These are phyloP conservation scores for Rousettus madagascariensis DNA, from an alignment of 2,797 vertebrate species.

Conservation along the genomic window DNA sequence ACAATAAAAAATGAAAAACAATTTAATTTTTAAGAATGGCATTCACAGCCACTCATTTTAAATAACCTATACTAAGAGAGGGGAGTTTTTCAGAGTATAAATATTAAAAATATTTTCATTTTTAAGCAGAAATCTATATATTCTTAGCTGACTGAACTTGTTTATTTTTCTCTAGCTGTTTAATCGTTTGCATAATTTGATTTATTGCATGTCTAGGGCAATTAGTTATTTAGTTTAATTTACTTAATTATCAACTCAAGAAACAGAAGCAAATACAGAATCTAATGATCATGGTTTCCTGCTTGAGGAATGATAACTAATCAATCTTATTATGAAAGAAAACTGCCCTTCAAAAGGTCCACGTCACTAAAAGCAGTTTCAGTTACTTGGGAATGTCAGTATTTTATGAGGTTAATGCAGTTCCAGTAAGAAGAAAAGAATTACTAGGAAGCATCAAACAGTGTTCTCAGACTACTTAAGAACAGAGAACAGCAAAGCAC, in stretches of 20 bases:
- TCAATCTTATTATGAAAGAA: neutral
- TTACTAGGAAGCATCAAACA: neutral
- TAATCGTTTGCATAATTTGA: constrained; percentile 29
- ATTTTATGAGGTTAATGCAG: neutral
- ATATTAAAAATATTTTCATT: neutral
- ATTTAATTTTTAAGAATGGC: neutral
- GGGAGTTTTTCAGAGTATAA: neutral
- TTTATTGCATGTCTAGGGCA: neutral
- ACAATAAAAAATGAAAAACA: neutral
- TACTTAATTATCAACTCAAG: neutral
- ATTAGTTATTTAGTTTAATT: neutral
- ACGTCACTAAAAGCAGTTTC: neutral
- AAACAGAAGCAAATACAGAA: constrained; percentile 1
- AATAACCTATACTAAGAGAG: neutral
- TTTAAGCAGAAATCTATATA: neutral
- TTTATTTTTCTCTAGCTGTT: neutral
- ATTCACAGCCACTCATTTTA: neutral
- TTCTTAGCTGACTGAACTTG: neutral
- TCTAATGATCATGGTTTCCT: neutral
- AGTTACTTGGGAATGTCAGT: neutral
- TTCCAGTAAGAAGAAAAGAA: neutral
- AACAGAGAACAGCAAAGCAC: neutral
- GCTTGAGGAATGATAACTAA: neutral
- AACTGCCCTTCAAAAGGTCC: neutral
- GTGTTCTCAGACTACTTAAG: neutral